Conservation (phyloP, 2,888 invertebrate species). For the Amblyteles armatorius region DNA sequence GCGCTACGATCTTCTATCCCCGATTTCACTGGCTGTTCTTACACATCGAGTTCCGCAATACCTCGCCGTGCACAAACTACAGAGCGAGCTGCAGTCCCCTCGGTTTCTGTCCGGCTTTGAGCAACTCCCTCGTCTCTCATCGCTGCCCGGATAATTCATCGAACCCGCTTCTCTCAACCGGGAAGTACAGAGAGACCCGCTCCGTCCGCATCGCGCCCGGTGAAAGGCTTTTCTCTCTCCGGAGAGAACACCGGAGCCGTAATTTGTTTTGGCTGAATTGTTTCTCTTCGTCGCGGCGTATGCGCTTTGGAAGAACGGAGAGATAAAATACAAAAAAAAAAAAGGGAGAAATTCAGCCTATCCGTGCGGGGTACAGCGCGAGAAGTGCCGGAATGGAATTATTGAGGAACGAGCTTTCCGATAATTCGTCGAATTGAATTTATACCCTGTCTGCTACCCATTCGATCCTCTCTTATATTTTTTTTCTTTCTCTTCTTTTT, state of each 20-base stretch:
- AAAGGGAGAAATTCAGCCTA: conserved; percentile 13
- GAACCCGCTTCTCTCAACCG: not conserved
- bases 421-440: conserved; percentile 66
- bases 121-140: not conserved
- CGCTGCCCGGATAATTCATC: conserved; percentile 17
- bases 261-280: conserved; percentile 37
- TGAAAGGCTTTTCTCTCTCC: not conserved
- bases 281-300: conserved; percentile 12
- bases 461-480: conserved; percentile 9
- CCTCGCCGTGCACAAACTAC: not conserved
- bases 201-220: not conserved
- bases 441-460: conserved; percentile 36
- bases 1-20: conserved; percentile 5
- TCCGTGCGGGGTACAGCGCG: conserved; percentile 30
- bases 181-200: not conserved
- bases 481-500: conserved; percentile 6
- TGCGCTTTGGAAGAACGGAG: conserved; percentile 4
- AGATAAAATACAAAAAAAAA: not conserved
- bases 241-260: not conserved
- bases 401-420: conserved; percentile 48
- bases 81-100: not conserved
- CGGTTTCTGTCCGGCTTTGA: not conserved
- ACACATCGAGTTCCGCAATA: conserved; percentile 6
- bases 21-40: not conserved
- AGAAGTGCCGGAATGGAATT: conserved; percentile 36